These are phyloP conservation scores for Gymnothorax reevesii DNA, from an alignment of 2,797 vertebrate species.

Conservation along the genomic window DNA sequence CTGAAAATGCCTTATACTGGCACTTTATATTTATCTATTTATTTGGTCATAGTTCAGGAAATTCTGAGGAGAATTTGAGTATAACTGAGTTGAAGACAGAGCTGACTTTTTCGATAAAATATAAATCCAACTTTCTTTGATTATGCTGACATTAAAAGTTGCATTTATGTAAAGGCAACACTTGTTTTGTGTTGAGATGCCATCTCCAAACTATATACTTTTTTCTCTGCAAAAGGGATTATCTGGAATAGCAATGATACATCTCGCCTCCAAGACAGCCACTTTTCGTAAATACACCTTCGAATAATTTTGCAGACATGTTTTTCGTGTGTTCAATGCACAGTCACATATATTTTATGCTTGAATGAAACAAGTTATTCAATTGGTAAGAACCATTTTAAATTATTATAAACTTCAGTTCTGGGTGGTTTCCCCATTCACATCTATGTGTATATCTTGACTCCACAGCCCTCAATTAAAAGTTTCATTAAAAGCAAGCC, in stretches of 20 bases:
- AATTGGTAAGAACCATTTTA: not conserved
- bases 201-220: not conserved
- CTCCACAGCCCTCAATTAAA: not conserved
- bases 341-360: not conserved
- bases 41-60: not conserved
- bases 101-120: conserved; percentile 21
- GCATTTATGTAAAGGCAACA: conserved; percentile 7
- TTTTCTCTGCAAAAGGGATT: not conserved
- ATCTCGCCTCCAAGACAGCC: not conserved
- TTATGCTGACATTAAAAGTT: conserved; percentile 20
- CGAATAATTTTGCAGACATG: not conserved
- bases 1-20: conserved; percentile 11
- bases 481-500: not conserved
- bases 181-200: conserved; percentile 16
- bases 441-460: not conserved
- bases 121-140: conserved; percentile 16
- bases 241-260: conserved; percentile 7
- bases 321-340: not conserved
- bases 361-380: not conserved
- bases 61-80: conserved; percentile 13
- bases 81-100: conserved; percentile 15
- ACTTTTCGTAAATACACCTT: not conserved
- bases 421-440: conserved; percentile 8
- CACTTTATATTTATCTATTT: not conserved
- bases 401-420: not conserved